A percentile compares a stretch with the other conserved stretches of the same genome.
phyloP scores from a whole-genome alignment of 2,113 vertebrate genomes.

The Taxidea taxus region DNA sequence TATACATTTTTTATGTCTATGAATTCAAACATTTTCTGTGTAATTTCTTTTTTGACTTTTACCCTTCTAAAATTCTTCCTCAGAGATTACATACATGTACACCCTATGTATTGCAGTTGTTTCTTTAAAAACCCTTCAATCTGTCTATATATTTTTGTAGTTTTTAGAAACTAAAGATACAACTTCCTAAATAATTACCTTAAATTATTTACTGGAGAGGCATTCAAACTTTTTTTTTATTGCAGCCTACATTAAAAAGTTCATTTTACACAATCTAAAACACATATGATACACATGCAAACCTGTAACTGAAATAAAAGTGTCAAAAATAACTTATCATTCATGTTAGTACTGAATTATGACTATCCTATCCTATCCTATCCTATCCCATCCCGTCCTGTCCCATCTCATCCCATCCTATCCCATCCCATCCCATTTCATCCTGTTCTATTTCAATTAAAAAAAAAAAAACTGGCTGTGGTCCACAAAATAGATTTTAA shows the following conservation, averaged over 20 bases:
- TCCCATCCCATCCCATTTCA: neutral
- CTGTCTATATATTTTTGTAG: neutral
- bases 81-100: neutral
- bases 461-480: neutral
- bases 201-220: neutral
- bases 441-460: neutral
- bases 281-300: neutral
- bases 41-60: neutral
- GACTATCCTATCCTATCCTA: neutral
- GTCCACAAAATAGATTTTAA: neutral
- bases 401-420: neutral
- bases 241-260: neutral
- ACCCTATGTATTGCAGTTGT: neutral
- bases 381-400: neutral
- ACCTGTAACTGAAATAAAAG: neutral
- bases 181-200: neutral
- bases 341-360: neutral
- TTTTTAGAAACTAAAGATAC: neutral
- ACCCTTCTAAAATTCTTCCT: neutral
- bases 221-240: neutral
- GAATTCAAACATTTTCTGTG: neutral
- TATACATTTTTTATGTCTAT: neutral
- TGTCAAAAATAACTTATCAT: neutral
- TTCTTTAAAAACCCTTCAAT: neutral
- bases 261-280: neutral